Conservation (phyloP, 2,888 invertebrate species). For the Drosophila stalkeri region DNA sequence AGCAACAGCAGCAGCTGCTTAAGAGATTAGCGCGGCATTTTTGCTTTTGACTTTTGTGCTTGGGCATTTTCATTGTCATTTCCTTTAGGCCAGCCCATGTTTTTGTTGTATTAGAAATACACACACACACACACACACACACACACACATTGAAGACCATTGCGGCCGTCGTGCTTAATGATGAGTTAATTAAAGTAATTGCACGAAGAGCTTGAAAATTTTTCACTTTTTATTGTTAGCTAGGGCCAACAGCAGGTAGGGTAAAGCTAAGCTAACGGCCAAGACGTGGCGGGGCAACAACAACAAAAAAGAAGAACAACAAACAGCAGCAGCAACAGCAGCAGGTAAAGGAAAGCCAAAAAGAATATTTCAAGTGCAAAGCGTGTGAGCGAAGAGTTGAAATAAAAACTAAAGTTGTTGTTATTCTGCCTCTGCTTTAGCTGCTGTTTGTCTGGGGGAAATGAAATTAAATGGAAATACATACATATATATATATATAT, state of each 20-base stretch:
- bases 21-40: slow-evolving; percentile 56
- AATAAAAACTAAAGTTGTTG: slow-evolving; percentile 62
- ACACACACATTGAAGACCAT: neutral
- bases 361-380: slow-evolving; percentile 72
- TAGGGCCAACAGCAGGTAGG: slow-evolving; percentile 40
- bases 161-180: slow-evolving; percentile 68
- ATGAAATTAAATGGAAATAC: slow-evolving; percentile 64
- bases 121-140: slow-evolving; percentile 29
- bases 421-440: slow-evolving; percentile 14
- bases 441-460: slow-evolving; percentile 36
- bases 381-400: slow-evolving; percentile 74
- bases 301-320: neutral
- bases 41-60: slow-evolving; percentile 49
- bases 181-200: slow-evolving; percentile 80
- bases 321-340: neutral
- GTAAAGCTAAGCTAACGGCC: slow-evolving; percentile 23
- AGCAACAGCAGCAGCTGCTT: slow-evolving; percentile 21
- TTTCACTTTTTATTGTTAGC: slow-evolving; percentile 39
- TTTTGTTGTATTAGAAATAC: slow-evolving; percentile 32
- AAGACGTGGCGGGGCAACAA: neutral
- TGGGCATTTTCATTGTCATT: slow-evolving; percentile 74
- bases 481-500: slow-evolving; percentile 44
- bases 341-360: slow-evolving; percentile 46
- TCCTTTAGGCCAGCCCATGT: slow-evolving; percentile 46
- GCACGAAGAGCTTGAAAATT: slow-evolving; percentile 59